phyloP scores from a whole-genome alignment of 2,797 vertebrate species.

The Lophotriccus pileatus region DNA sequence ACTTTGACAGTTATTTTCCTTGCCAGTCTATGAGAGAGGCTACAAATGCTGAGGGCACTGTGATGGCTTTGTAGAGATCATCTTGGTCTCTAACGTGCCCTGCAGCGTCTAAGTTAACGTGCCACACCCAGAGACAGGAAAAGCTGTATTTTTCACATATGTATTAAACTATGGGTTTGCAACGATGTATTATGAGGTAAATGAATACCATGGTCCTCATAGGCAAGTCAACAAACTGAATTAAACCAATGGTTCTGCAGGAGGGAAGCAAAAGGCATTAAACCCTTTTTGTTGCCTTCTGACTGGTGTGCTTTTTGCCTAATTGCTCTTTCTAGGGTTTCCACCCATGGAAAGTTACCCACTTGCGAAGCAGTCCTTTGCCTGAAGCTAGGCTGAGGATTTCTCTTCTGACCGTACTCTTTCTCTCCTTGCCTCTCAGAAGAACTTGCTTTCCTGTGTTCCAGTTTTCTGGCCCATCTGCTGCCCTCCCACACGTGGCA shows the following conservation, averaged over 20 bases:
- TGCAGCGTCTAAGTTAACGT: not conserved
- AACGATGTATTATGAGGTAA: not conserved
- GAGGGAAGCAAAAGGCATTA: not conserved
- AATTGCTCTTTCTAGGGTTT: not conserved
- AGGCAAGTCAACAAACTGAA: not conserved
- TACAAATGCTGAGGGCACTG: not conserved
- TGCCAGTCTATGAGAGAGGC: not conserved
- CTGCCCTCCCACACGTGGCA: conserved; percentile 60
- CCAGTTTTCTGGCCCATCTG: conserved; percentile 71
- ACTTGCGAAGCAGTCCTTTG: not conserved
- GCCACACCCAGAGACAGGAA: not conserved
- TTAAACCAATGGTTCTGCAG: not conserved
- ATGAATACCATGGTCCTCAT: not conserved
- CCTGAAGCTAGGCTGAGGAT: not conserved
- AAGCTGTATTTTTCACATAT: not conserved
- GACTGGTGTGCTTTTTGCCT: not conserved
- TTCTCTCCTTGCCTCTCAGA: conserved; percentile 31
- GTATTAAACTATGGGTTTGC: not conserved
- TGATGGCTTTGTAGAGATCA: not conserved
- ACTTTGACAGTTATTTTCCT: not conserved
- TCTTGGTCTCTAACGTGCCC: not conserved
- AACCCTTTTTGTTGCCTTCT: not conserved
- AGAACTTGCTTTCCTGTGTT: conserved; percentile 50
- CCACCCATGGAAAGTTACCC: not conserved
- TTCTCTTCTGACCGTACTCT: conserved; percentile 10